These are phyloP conservation scores for Trichonephila clavata DNA, from an alignment of 1,140 invertebrate species.

Conservation along the genomic window DNA sequence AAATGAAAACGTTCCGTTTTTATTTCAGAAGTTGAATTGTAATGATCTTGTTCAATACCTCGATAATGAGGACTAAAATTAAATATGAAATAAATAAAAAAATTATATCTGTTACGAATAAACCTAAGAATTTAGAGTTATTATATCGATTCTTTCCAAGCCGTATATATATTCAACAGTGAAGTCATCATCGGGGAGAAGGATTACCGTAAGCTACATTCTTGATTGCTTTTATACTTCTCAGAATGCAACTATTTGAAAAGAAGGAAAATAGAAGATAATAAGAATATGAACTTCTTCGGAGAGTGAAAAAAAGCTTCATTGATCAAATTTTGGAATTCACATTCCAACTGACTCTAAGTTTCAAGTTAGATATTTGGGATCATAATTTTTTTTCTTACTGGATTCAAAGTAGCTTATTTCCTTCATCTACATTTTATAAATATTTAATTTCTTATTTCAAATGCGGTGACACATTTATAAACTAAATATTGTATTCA, in stretches of 20 bases:
- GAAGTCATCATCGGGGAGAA: neutral
- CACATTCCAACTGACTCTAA: neutral
- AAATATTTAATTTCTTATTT: neutral
- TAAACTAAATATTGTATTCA: too few relatives aligned
- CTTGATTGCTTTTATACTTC: neutral
- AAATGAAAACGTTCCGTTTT: neutral
- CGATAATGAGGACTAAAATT: constrained; percentile 2
- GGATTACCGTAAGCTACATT: neutral
- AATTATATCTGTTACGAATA: constrained; percentile 1
- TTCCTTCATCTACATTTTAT: neutral
- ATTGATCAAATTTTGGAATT: neutral
- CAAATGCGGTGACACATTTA: neutral
- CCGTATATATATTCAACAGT: neutral
- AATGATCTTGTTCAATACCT: constrained; percentile 19
- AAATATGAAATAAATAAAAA: neutral
- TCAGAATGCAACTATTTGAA: neutral
- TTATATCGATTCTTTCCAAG: constrained; percentile 28
- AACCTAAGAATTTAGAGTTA: constrained; percentile 18
- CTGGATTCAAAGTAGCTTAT: neutral
- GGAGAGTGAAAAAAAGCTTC: neutral
- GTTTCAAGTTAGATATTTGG: neutral
- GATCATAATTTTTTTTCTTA: neutral
- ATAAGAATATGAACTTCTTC: neutral
- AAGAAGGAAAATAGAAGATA: neutral
- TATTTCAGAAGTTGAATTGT: neutral